phyloP scores from a whole-genome alignment of 2,113 vertebrate genomes.

The Acrocephalus arundinaceus region DNA sequence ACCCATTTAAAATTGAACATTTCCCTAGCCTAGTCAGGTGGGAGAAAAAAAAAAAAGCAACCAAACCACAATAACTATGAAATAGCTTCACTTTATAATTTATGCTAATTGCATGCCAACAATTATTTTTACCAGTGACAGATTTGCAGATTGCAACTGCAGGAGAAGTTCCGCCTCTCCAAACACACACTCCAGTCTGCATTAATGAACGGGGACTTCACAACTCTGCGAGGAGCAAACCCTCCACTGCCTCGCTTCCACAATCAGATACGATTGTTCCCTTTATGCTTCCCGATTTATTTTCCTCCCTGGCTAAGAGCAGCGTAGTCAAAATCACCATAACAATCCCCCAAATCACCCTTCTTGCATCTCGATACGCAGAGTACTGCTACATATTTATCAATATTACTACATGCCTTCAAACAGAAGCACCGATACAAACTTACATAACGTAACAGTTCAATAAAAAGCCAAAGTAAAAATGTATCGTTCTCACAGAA shows the following conservation, averaged over 20 bases:
- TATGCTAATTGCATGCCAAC: background rate
- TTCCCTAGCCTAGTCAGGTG: background rate
- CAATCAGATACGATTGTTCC: slow-evolving; percentile 32
- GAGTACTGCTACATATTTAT: background rate
- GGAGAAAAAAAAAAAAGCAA: background rate
- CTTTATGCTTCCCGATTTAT: slow-evolving; percentile 21
- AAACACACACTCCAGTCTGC: background rate
- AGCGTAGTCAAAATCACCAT: background rate
- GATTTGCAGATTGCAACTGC: slow-evolving; percentile 32
- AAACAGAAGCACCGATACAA: slow-evolving; percentile 20
- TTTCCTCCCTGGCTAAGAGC: slow-evolving; percentile 36
- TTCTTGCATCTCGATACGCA: background rate
- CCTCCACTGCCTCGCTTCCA: slow-evolving; percentile 37
- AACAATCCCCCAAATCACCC: background rate
- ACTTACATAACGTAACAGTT: background rate
- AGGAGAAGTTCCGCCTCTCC: background rate
- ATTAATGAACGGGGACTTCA: background rate
- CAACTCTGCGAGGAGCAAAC: slow-evolving; percentile 33
- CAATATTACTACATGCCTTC: background rate
- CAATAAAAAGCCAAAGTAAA: slow-evolving; percentile 26
- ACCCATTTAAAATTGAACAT: background rate
- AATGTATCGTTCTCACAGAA: background rate
- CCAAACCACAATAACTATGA: background rate
- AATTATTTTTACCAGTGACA: slow-evolving; percentile 58
- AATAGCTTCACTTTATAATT: background rate